phyloP scores from a whole-genome alignment of 2,888 invertebrate genomes.

The Prenolepis imparis region DNA sequence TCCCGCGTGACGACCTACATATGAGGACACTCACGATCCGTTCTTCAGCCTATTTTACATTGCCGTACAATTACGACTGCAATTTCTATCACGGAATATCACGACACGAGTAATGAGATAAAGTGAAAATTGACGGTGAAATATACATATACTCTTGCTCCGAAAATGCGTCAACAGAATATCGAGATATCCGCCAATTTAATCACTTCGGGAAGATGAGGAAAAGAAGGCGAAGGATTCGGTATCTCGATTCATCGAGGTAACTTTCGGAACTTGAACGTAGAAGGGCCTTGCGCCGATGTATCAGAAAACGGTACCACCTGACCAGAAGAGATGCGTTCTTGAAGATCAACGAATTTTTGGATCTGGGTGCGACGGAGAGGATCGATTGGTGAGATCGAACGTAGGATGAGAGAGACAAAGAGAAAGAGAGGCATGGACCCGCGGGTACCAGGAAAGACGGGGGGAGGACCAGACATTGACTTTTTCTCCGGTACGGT shows the following conservation, averaged over 20 bases:
- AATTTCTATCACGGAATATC: conserved; percentile 19
- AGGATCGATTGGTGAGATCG: conserved; percentile 54
- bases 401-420: conserved; percentile 15
- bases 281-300: conserved; percentile 55
- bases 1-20: conserved; percentile 51
- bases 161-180: neutral
- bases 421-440: conserved; percentile 20
- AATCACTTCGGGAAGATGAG: neutral
- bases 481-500: conserved; percentile 79
- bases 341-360: conserved; percentile 67
- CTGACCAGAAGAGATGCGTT: conserved; percentile 55
- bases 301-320: conserved; percentile 66
- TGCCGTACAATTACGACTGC: neutral
- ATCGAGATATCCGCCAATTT: conserved; percentile 3
- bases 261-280: conserved; percentile 60
- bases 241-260: conserved; percentile 29
- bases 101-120: neutral
- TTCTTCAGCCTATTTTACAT: conserved; percentile 27
- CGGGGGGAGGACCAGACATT: conserved; percentile 37
- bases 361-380: conserved; percentile 16
- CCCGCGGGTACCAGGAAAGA: neutral
- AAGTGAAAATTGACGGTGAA: neutral
- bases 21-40: conserved; percentile 12
- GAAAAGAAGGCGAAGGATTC: conserved; percentile 62
- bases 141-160: neutral